Evolutionary conservation across 1,140 invertebrate genomes (phyloP), one percentile per base, ranked within the genome.

Genomic region (Tigriopus japonicus): DNA sequence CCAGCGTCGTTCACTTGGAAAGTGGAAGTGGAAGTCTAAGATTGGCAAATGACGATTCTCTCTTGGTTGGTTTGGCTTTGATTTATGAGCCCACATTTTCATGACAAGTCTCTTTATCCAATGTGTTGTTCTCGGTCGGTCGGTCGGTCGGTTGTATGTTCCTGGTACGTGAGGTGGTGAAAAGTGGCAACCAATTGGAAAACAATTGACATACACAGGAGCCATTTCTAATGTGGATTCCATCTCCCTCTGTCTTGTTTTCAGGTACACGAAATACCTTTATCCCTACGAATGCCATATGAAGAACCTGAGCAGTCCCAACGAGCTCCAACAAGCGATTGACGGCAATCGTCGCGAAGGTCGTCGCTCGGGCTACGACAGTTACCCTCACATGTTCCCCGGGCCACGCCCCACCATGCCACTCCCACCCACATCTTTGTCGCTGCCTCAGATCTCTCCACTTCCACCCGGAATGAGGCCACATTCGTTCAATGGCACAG

Each of bases 281-380:
- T 99, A 98, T 71, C 91, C 94, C 10, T 98, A 94, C 72, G 96
- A 99, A 75, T 98, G 93, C 72, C 89, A 97, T 68, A 96, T 93
- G 74, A 82, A 88, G 68, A 83, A 85, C 53, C 73, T 99, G 52
- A 96, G 91, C 63, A 87, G 86, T 1, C 86, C 88, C 0, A 79
- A 80, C 1, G 95, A 99, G 71, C 74, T 99, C 15, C 91, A 98
- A 71, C 84, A 88, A 0, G 96, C 96, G 15, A 98, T 99, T 58
- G 96, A 99, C 70, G 94, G 94, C 1, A 99, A 99, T 73, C 77
- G 91, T 63, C 78, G 96, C 0, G 96, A 98, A 72, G 92, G 94
- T 1, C 78, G 95, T 1, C 79, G 94, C 13, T 87, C 86, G 63
- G 88, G 86, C 65, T 93, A 92, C 69, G 86, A 86, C 0, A 84